phyloP scores from a whole-genome alignment of 2,888 invertebrate species.

The Apamea epomidion region DNA sequence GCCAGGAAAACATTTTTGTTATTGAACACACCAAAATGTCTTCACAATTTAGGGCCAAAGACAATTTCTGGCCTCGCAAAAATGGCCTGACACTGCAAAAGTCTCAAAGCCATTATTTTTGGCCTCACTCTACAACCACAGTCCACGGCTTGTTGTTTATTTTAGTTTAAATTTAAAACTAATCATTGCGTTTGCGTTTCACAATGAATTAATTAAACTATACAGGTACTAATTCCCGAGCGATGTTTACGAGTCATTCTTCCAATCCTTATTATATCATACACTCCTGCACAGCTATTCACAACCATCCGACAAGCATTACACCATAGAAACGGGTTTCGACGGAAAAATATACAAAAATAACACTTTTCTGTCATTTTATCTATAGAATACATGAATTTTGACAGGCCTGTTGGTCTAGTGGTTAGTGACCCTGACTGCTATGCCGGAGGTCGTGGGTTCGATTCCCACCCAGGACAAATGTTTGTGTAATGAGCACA shows the following conservation, averaged over 20 bases:
- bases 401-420: no score
- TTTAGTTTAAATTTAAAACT: constrained; percentile 32
- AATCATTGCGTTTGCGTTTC: constrained; percentile 41
- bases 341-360: no score
- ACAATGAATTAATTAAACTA: constrained; percentile 55
- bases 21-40: no score
- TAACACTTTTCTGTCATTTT: no score
- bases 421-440: no score
- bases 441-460: no score
- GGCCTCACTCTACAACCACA: constrained; percentile 21
- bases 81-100: background rate
- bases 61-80: background rate
- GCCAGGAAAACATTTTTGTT: background rate
- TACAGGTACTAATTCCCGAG: constrained; percentile 64
- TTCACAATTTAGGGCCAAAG: background rate
- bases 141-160: constrained; percentile 28
- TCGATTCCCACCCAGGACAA: no score
- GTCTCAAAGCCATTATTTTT: background rate
- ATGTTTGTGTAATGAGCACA: no score
- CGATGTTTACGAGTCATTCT: constrained; percentile 44
- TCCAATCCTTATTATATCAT: background rate
- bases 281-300: background rate
- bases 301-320: background rate
- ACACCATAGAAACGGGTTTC: no score
- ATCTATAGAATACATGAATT: no score